Base-by-base conservation (phyloP, 2,797 vertebrate genomes). In the Ambastaia sidthimunki region DNA sequence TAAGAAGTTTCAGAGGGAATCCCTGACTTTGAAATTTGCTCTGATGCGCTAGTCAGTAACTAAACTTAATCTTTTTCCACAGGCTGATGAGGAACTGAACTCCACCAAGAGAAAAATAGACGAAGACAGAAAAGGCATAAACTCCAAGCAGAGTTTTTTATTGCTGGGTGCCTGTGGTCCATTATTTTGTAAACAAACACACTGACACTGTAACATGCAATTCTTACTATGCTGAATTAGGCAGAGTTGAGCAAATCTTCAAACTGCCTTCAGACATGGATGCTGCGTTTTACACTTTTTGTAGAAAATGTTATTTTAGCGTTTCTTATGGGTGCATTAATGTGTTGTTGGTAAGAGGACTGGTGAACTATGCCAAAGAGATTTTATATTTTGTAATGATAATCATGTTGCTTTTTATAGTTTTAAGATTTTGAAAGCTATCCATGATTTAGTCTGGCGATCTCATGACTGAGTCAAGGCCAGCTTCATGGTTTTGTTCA, bases 311-410 rank as follows among this genome's bases (percentile, higher is more conserved):
- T 89, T 90, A 86, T 85, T 87, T 80, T 85, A 88, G 85, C 83
- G 80, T 81, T 77, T 91, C 90, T 92, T 92, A 89, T 74, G 90
- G 90, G 91, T 92, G 90, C 90, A 89, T 92, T 83, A 91, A 91
- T 82, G 52, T 75, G 68, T 82, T 80, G 59, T 55, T 82, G 83
- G 81, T 71, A 72, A 84, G 67, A 81, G 73, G 59, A 83, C 72
- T 78, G 84, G 80, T 78, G 71, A 74, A 77, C 83, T 92, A 93
- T 89, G 92, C 94, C 93, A 94, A 94, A 94, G 92, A 94, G 89
- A 93, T 93, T 93, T 94, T 91, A 48, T 82, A 71, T 90, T 92
- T 88, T 91, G 84, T 90, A 72, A 55, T 19, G 87, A 92, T 92
- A 90, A 93, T 93, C 89, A 83, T 28, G 28, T 28, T 88, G 88